Evolutionary conservation across 2,888 invertebrate species (phyloP).

Genomic region (Eupithecia insigniata): DNA sequence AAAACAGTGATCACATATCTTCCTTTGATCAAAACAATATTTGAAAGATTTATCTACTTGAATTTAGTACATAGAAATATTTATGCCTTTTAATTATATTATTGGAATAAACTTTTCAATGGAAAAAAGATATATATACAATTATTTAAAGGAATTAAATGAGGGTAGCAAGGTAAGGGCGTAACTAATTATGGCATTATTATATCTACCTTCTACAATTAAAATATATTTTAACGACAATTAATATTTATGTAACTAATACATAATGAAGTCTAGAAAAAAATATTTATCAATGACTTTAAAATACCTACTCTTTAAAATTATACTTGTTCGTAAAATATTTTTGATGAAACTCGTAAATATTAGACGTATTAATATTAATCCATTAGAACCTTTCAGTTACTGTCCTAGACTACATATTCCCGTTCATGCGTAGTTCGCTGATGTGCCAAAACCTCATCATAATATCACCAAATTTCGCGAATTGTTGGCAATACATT

Average conservation of each 20-base stretch:
- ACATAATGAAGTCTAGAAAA: constrained; percentile 10
- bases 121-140: constrained; percentile 25
- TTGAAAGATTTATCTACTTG: constrained; percentile 21
- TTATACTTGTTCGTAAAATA: constrained; percentile 11
- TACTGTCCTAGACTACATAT: constrained; percentile 20
- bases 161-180: constrained; percentile 14
- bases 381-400: background rate
- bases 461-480: constrained; percentile 46
- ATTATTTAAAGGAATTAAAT: constrained; percentile 27
- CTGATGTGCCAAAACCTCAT: constrained; percentile 71
- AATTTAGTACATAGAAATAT: constrained; percentile 48
- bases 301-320: background rate
- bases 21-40: constrained; percentile 61
- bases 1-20: constrained; percentile 71
- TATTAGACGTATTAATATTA: constrained; percentile 3
- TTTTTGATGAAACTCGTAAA: constrained; percentile 17
- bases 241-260: background rate
- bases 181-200: constrained; percentile 10
- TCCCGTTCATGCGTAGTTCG: constrained; percentile 33
- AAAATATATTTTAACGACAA: constrained; percentile 13
- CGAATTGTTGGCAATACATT: constrained; percentile 55
- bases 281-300: constrained; percentile 14
- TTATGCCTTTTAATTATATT: constrained; percentile 45
- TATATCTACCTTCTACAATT: constrained; percentile 8
- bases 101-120: constrained; percentile 27